These are phyloP conservation scores for Melanerpes aurifrons DNA, from an alignment of 2,113 vertebrate genomes.

Conservation along the genomic window DNA sequence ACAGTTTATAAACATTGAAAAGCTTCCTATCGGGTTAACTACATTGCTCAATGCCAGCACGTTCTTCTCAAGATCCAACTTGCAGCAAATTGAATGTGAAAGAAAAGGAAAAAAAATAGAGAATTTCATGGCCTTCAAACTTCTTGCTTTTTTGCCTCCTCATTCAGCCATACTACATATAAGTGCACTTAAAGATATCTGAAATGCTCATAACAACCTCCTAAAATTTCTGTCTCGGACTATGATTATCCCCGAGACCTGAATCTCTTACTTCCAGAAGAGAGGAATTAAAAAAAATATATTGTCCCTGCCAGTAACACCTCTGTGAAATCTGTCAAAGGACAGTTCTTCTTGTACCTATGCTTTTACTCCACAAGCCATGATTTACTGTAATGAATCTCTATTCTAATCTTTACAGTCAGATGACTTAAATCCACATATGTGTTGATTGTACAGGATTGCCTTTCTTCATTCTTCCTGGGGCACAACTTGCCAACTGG, in stretches of 20 bases:
- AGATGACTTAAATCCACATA: slow-evolving; percentile 76
- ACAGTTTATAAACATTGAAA: slow-evolving; percentile 67
- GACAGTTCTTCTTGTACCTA: slow-evolving; percentile 62
- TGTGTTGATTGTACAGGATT: slow-evolving; percentile 82
- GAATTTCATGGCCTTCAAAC: slow-evolving; percentile 17
- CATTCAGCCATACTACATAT: slow-evolving; percentile 1
- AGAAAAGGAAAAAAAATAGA: not conserved
- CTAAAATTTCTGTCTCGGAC: slow-evolving; percentile 40
- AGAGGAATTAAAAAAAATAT: not conserved
- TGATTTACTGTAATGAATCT: slow-evolving; percentile 74
- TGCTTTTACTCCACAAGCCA: slow-evolving; percentile 51
- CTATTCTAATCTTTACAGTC: slow-evolving; percentile 74
- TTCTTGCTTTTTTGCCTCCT: not conserved
- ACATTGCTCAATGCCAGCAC: slow-evolving; percentile 53
- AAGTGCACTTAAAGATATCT: slow-evolving; percentile 54
- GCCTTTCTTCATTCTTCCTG: slow-evolving; percentile 79
- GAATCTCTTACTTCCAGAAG: not conserved
- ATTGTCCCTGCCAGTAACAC: slow-evolving; percentile 44
- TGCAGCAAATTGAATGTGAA: slow-evolving; percentile 71
- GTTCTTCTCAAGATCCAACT: slow-evolving; percentile 64
- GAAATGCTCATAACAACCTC: not conserved
- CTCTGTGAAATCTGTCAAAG: slow-evolving; percentile 70
- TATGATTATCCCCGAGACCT: slow-evolving; percentile 60
- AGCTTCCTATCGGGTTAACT: slow-evolving; percentile 67
- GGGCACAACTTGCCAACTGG: slow-evolving; percentile 60